These are phyloP conservation scores for Chironomus striatipennis DNA, from an alignment of 1,140 invertebrate species.

Conservation along the genomic window DNA sequence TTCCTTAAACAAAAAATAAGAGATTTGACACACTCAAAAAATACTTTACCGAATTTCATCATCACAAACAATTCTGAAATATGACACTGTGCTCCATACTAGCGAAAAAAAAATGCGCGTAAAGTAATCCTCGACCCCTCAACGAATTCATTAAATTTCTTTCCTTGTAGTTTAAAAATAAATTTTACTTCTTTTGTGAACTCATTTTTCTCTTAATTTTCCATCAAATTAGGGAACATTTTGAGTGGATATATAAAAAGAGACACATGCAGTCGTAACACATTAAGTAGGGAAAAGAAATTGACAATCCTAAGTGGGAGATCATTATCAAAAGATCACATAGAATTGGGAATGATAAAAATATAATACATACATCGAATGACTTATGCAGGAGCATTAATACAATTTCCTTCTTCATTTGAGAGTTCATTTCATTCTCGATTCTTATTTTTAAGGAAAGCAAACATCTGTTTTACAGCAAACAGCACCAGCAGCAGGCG, in stretches of 20 bases:
- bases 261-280: background rate
- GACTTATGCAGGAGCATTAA: background rate
- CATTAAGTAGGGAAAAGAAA: background rate
- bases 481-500: background rate
- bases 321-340: background rate
- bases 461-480: background rate
- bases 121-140: no score
- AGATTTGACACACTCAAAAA: no score
- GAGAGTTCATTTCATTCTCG: background rate
- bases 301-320: background rate
- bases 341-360: background rate
- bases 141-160: no score
- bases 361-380: background rate
- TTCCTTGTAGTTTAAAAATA: no score
- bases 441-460: background rate
- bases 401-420: background rate
- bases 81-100: no score
- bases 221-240: no score
- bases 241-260: background rate
- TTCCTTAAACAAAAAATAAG: no score
- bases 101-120: no score
- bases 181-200: no score
- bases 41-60: no score
- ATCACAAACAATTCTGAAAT: no score
- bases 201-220: no score